Evolutionary conservation across 1,140 invertebrate genomes (phyloP).

Genomic region (Lordiphosa collinella): DNA sequence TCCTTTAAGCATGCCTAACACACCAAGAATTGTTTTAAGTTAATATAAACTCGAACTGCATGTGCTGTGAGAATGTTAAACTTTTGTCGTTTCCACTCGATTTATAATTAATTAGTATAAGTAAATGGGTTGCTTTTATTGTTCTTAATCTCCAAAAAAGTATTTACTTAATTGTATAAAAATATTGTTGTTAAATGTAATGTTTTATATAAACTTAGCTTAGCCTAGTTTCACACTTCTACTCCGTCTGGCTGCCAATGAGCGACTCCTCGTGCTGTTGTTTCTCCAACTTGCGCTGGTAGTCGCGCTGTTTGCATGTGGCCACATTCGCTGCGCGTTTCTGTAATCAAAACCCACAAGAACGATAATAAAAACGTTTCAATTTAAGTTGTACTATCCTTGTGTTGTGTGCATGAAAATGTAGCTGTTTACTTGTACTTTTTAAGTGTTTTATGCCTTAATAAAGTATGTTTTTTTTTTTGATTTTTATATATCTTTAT

Average conservation of each 20-base stretch:
- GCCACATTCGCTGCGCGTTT: slow-evolving; percentile 71
- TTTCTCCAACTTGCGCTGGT: slow-evolving; percentile 67
- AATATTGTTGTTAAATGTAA: slow-evolving; percentile 17
- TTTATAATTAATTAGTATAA: no score
- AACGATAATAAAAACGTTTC: slow-evolving; percentile 32
- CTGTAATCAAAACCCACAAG: slow-evolving; percentile 53
- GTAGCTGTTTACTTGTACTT: slow-evolving; percentile 11
- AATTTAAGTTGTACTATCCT: not conserved
- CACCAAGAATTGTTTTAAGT: slow-evolving; percentile 7
- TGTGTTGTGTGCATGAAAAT: slow-evolving; percentile 13
- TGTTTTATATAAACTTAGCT: slow-evolving; percentile 5
- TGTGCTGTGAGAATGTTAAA: no score
- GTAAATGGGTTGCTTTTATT: no score
- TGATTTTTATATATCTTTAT: slow-evolving; percentile 18
- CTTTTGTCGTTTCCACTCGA: no score
- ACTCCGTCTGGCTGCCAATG: slow-evolving; percentile 49
- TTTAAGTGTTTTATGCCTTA: slow-evolving; percentile 25
- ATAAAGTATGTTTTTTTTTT: slow-evolving; percentile 36
- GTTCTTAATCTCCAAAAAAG: slow-evolving; percentile 44
- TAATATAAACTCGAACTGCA: not conserved
- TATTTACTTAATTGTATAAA: slow-evolving; percentile 53
- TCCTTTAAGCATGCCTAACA: slow-evolving; percentile 24
- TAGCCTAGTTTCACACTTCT: not conserved
- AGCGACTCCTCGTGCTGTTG: slow-evolving; percentile 76
- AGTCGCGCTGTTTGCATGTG: slow-evolving; percentile 68